Percentiles rank a stretch among this genome's conserved stretches.
Conservation (phyloP, 2,113 vertebrate species). For the Tragelaphus strepsiceros region DNA sequence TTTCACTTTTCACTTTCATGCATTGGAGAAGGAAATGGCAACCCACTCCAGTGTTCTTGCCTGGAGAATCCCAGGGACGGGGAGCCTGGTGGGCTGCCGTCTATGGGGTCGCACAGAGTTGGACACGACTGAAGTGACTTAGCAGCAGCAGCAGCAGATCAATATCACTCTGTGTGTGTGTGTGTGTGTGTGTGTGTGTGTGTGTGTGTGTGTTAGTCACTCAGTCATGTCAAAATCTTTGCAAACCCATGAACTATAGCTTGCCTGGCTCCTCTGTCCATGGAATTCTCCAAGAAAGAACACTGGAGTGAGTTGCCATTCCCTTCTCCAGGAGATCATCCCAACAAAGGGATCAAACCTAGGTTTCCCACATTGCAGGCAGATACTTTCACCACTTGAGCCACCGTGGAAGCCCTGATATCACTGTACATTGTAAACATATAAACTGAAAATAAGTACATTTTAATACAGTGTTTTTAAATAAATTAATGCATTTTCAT, state of each 20-base stretch:
- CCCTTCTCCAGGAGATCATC: not conserved
- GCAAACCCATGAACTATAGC: not conserved
- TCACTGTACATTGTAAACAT: not conserved
- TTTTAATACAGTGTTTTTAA: not conserved
- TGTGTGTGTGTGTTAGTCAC: not conserved
- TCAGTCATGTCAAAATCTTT: not conserved
- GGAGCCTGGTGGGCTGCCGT: not conserved
- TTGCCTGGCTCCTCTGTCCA: not conserved
- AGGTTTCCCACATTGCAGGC: not conserved
- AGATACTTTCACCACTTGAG: not conserved
- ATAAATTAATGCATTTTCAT: not conserved
- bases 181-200: not conserved
- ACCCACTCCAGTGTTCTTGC: not conserved
- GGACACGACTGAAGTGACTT: not conserved
- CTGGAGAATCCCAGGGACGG: not conserved
- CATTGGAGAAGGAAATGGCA: not conserved
- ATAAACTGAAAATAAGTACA: not conserved
- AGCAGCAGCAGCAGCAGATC: not conserved
- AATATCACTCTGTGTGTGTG: not conserved
- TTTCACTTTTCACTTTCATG: not conserved
- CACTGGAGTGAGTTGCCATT: not conserved
- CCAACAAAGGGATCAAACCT: not conserved
- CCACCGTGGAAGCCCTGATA: not conserved
- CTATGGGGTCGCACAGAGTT: too few species aligned
- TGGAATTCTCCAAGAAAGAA: not conserved